Evolutionary conservation across 2,113 vertebrate species (phyloP).

Genomic region (Coregonus clupeaformis): DNA sequence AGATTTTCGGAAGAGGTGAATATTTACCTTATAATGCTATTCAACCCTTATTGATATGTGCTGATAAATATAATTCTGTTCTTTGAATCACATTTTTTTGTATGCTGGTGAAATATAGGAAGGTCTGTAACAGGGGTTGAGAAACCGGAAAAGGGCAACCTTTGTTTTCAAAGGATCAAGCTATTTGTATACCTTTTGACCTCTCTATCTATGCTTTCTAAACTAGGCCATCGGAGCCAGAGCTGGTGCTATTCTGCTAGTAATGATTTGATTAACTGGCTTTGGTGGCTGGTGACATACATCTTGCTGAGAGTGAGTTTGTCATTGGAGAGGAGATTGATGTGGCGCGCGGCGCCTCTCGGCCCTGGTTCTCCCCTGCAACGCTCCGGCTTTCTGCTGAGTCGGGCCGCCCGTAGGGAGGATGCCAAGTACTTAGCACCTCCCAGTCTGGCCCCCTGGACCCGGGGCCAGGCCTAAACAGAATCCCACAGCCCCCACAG

Average conservation of each 20-base stretch:
- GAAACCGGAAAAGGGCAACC: not conserved
- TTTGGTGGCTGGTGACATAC: conserved; percentile 62
- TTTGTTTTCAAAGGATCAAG: not conserved
- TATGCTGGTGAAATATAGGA: not conserved
- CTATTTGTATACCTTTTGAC: not conserved
- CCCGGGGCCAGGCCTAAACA: not conserved
- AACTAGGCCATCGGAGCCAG: conserved; percentile 54
- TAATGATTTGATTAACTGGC: conserved; percentile 76
- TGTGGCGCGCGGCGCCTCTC: no score
- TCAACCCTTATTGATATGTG: not conserved
- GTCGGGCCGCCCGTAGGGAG: conserved; percentile 45
- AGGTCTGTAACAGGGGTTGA: not conserved
- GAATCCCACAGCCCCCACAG: not conserved
- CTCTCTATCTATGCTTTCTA: conserved; percentile 29
- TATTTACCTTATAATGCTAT: not conserved
- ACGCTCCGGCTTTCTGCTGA: conserved; percentile 46
- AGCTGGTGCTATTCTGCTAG: conserved; percentile 25
- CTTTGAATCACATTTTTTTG: not conserved
- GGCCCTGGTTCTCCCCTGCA: conserved; percentile 18
- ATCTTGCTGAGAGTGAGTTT: conserved; percentile 69
- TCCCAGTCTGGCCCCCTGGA: not conserved
- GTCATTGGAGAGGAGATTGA: conserved; percentile 69
- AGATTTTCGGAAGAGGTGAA: not conserved
- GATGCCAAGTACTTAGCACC: conserved; percentile 45
- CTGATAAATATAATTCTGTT: not conserved